These are phyloP conservation scores for Athalia rosae DNA, from an alignment of 2,888 invertebrate genomes.

Conservation along the genomic window DNA sequence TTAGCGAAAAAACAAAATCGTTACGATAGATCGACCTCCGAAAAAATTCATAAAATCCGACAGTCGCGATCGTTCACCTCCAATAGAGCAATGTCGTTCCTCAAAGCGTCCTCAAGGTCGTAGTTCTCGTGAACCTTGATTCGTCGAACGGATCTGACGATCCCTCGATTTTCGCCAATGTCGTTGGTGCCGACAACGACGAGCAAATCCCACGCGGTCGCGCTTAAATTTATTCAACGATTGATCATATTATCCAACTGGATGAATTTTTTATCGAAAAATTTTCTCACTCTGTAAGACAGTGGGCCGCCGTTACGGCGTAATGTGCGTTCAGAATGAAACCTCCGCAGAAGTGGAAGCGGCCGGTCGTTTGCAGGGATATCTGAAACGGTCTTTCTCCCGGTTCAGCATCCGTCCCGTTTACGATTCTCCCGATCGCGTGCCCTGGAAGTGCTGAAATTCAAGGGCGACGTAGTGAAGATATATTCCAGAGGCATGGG, in stretches of 20 bases:
- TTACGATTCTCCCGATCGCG: constrained; percentile 53
- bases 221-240: constrained; percentile 31
- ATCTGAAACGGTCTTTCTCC: constrained; percentile 66
- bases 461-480: not conserved
- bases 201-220: constrained; percentile 42
- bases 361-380: constrained; percentile 52
- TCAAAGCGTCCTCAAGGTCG: constrained; percentile 48
- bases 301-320: constrained; percentile 63
- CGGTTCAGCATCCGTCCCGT: constrained; percentile 56
- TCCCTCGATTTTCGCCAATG: constrained; percentile 41
- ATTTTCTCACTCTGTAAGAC: constrained; percentile 52
- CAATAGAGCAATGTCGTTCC: constrained; percentile 65
- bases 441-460: not conserved
- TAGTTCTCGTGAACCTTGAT: constrained; percentile 57
- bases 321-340: constrained; percentile 55
- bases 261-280: not conserved
- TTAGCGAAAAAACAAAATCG: not conserved
- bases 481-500: too few relatives aligned
- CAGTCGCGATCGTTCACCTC: constrained; percentile 51
- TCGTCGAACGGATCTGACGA: constrained; percentile 42
- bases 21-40: constrained; percentile 2
- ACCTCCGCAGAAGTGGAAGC: constrained; percentile 60
- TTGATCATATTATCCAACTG: not conserved
- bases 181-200: constrained; percentile 57
- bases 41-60: not conserved